Base-by-base conservation (phyloP, 2,888 invertebrate species). In the Hydriomena furcata region DNA sequence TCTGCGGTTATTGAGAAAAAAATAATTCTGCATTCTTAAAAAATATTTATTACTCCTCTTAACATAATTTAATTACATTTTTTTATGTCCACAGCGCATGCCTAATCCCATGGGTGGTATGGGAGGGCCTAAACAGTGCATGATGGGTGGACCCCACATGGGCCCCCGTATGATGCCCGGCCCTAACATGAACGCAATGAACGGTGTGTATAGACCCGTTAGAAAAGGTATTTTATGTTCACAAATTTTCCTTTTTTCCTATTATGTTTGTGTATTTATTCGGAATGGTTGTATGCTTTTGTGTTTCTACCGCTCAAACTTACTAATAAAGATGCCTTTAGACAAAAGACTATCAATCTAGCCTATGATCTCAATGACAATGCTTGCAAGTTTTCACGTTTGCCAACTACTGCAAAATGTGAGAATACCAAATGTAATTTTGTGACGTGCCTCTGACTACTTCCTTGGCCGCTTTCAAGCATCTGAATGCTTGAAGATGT, bases 121-220 rank as follows among this genome's bases (percentile, higher is more conserved):
- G 91, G 89, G 89, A 36, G 89, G 88, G 36, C 87, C 85, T 47
- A 90, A 90, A 60, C 83, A 82, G 0, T 91, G 91, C 63, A 91
- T 91, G 91, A 90, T 91, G 91, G 89, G 90, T 0, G 89, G 89
- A 35, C 90, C 89, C 3, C 89, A 89, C 62, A 88, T 89, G 88
- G 90, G 87, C 32, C 89, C 91, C 1, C 75, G 91, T 50, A 91
- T 91, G 90, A 91, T 91, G 91, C 82, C 83, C 1, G 91, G 90
- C 44, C 87, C 91, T 60, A 91, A 90, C 67, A 71, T 91, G 36
- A 90, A 86, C 62, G 80, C 87, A 10, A 91, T 91, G 91, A 91
- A 91, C 56, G 91, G 91, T 91, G 69, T 73, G 78, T 47, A 50
- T 54, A 52, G 52, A 52, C 47, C 45, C 49, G 43, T 30, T 46